Conservation (phyloP, 2,113 vertebrate genomes). For the Passerina amoena region DNA sequence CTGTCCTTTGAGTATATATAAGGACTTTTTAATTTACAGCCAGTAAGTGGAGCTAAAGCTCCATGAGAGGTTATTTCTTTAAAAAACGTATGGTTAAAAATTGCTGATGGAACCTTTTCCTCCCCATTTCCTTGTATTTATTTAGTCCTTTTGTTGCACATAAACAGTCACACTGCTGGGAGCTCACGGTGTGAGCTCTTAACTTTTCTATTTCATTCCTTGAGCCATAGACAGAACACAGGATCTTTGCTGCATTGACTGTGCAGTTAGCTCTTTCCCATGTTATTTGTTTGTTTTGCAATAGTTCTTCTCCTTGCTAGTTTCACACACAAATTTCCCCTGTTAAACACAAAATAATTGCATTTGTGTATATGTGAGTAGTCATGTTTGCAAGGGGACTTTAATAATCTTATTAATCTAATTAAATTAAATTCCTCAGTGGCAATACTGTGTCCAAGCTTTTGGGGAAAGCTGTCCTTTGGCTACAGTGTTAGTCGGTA, state of each 20-base stretch:
- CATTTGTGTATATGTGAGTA: background rate
- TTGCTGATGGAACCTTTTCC: slow-evolving; percentile 6
- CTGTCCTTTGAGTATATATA: background rate
- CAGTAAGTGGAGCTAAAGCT: slow-evolving; percentile 80
- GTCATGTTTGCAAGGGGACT: background rate
- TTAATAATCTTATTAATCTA: background rate
- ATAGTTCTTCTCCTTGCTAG: background rate
- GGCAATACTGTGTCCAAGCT: background rate
- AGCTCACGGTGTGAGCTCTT: slow-evolving; percentile 51
- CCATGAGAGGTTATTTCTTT: slow-evolving; percentile 1
- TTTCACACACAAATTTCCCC: background rate
- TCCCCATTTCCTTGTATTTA: slow-evolving; percentile 18
- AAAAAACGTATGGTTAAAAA: slow-evolving; percentile 7
- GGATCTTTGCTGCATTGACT: slow-evolving; percentile 1
- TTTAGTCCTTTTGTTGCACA: slow-evolving; percentile 39
- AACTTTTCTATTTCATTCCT: slow-evolving; percentile 55
- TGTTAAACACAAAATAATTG: background rate
- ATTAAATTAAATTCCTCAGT: background rate
- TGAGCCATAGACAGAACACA: slow-evolving; percentile 14
- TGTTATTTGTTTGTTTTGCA: background rate
- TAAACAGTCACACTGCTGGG: slow-evolving; percentile 27
- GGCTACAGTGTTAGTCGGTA: background rate
- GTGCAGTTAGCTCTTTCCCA: background rate
- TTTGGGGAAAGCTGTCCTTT: background rate
- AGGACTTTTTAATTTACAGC: slow-evolving; percentile 58